phyloP scores from a whole-genome alignment of 2,113 vertebrate species.

The Pachycephala philippinensis region DNA sequence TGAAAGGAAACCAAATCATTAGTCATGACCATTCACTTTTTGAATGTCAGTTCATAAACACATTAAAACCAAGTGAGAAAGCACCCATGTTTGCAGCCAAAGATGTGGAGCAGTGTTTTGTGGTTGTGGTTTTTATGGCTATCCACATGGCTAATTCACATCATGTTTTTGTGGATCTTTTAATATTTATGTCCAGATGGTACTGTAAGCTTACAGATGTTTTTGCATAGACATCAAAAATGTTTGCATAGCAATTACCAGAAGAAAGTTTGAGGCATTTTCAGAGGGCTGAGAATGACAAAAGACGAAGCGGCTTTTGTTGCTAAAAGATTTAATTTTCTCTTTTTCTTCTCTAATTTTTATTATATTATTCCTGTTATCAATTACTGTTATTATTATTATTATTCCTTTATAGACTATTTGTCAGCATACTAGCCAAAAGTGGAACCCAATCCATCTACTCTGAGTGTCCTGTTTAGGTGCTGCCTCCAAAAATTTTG shows the following conservation, averaged over 20 bases:
- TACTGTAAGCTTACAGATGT: slow-evolving; percentile 40
- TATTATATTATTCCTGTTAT: background rate
- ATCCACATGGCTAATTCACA: background rate
- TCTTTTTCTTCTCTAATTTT: background rate
- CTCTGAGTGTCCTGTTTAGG: background rate
- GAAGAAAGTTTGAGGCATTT: slow-evolving; percentile 3
- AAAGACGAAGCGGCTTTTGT: background rate
- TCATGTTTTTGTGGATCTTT: slow-evolving; percentile 31
- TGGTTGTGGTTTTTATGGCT: slow-evolving; percentile 31
- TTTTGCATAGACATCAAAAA: slow-evolving; percentile 40
- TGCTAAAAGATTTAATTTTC: background rate
- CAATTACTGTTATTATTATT: background rate
- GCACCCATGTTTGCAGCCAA: background rate
- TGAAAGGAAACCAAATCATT: background rate
- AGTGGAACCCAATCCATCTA: background rate
- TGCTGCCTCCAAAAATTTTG: background rate
- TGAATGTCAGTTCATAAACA: background rate
- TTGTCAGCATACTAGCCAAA: background rate
- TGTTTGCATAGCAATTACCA: slow-evolving; percentile 16
- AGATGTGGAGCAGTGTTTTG: background rate
- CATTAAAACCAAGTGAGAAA: background rate
- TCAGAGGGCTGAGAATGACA: slow-evolving; percentile 4
- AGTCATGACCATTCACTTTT: background rate
- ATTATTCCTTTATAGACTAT: background rate
- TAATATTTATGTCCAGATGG: slow-evolving; percentile 59